A percentile compares a stretch with the other conserved stretches of the same genome.
These are phyloP conservation scores for Myopa tessellatipennis DNA, from an alignment of 2,888 invertebrate species.

Conservation along the genomic window DNA sequence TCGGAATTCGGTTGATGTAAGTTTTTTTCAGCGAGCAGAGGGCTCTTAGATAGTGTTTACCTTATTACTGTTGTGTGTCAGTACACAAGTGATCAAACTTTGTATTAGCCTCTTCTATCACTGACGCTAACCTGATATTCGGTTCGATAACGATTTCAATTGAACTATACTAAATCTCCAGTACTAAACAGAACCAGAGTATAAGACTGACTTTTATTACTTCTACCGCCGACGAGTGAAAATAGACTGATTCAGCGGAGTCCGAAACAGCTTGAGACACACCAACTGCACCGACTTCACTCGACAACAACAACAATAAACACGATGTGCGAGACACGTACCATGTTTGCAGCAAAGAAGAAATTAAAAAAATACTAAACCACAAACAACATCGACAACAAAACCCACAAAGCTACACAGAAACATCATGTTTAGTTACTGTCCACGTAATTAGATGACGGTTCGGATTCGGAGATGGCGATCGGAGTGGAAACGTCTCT, in stretches of 20 bases:
- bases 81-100: too few relatives aligned
- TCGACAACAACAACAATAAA: neutral
- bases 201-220: neutral
- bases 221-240: constrained; percentile 16
- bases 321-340: neutral
- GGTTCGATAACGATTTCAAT: too few relatives aligned
- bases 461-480: neutral
- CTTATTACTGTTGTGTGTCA: too few relatives aligned
- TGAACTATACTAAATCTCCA: too few relatives aligned
- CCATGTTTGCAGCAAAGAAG: neutral
- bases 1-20: too few relatives aligned
- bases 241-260: constrained; percentile 30
- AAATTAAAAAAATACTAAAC: neutral
- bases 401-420: neutral
- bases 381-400: constrained; percentile 19
- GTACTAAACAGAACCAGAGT: too few relatives aligned
- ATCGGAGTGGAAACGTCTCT: constrained; percentile 7
- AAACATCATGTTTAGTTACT: constrained; percentile 19
- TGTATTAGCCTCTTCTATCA: too few relatives aligned
- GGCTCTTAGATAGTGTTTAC: too few relatives aligned
- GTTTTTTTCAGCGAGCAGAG: too few relatives aligned
- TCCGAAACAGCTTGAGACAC: neutral
- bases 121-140: too few relatives aligned
- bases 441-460: constrained; percentile 34
- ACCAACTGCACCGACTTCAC: constrained; percentile 1